Evolutionary conservation across 2,113 vertebrate species (phyloP).

Genomic region (Callospermophilus lateralis): DNA sequence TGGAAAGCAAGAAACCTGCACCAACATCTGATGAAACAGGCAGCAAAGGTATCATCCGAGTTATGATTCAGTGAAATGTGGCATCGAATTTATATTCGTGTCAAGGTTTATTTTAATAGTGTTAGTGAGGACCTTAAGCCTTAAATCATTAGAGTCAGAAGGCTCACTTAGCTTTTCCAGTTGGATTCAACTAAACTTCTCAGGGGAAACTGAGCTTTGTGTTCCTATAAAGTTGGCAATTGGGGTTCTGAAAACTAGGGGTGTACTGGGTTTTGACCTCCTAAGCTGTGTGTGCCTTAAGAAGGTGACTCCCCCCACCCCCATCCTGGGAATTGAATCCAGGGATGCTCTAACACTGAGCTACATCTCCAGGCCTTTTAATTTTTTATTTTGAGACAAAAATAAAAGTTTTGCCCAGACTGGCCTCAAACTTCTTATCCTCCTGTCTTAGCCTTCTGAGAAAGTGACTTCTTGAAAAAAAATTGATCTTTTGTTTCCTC

Average conservation of each 20-base stretch:
- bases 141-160: not conserved
- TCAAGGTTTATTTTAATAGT: not conserved
- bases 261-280: not conserved
- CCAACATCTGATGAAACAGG: not conserved
- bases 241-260: not conserved
- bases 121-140: not conserved
- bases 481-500: not conserved
- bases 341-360: too few relatives aligned
- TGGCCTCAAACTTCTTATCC: not conserved
- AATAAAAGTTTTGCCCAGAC: too few relatives aligned
- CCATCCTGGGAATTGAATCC: not conserved
- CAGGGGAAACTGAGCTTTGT: too few relatives aligned
- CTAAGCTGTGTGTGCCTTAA: not conserved
- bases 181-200: not conserved
- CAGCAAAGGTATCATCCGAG: not conserved
- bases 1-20: not conserved
- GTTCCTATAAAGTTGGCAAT: not conserved
- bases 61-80: not conserved
- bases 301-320: not conserved
- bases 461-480: not conserved
- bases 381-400: not conserved
- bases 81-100: fast-evolving
- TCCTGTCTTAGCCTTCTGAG: not conserved
- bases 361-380: not conserved
- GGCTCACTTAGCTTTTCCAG: not conserved